These are phyloP conservation scores for Cepaea nemoralis DNA, from an alignment of 1,140 invertebrate species.

Conservation along the genomic window DNA sequence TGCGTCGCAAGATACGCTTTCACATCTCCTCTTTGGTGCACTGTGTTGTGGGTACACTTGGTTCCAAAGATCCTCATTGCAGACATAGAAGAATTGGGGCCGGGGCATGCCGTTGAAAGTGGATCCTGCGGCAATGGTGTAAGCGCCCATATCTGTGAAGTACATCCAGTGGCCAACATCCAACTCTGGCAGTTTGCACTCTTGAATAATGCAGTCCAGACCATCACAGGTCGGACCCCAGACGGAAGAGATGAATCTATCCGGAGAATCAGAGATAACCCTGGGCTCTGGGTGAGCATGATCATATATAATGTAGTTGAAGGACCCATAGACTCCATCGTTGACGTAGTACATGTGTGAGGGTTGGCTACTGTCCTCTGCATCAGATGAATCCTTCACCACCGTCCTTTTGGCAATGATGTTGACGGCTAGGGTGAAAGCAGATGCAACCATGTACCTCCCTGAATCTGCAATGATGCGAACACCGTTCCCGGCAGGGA, in stretches of 20 bases:
- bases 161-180: constrained; percentile 86
- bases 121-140: constrained; percentile 89
- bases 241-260: constrained; percentile 71
- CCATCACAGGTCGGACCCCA: constrained; percentile 98
- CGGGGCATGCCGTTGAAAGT: constrained; percentile 88
- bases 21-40: constrained; percentile 23
- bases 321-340: constrained; percentile 97
- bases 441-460: constrained; percentile 90
- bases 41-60: constrained; percentile 9
- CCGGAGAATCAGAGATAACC: constrained; percentile 72
- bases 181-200: constrained; percentile 81
- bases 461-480: constrained; percentile 95
- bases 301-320: constrained; percentile 96
- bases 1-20: constrained; percentile 7
- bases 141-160: constrained; percentile 94
- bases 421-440: constrained; percentile 90
- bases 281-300: constrained; percentile 84
- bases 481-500: constrained; percentile 81
- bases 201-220: constrained; percentile 86
- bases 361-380: constrained; percentile 69
- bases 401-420: constrained; percentile 86
- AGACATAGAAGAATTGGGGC: constrained; percentile 78
- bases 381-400: constrained; percentile 53
- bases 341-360: constrained; percentile 86
- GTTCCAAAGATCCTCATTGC: constrained; percentile 49